Conservation (phyloP, 2,113 vertebrate genomes). For the Sarotherodon lohbergeri region DNA sequence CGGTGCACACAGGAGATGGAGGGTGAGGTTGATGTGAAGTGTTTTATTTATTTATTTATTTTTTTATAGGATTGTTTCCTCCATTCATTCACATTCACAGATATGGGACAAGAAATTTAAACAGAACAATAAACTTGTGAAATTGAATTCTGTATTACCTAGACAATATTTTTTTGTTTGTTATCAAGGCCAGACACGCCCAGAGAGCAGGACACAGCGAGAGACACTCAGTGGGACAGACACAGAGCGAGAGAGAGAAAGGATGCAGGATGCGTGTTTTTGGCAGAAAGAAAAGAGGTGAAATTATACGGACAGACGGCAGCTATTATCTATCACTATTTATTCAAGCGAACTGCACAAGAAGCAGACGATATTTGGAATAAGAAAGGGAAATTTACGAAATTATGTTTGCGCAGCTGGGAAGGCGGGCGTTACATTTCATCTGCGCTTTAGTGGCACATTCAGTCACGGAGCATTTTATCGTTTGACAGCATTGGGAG, state of each 20-base stretch:
- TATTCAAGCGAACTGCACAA: not conserved
- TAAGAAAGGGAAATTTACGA: not conserved
- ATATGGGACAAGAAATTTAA: conserved; percentile 8
- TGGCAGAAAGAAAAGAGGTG: not conserved
- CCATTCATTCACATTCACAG: conserved; percentile 24
- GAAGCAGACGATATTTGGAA: not conserved
- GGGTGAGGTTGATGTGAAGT: not conserved
- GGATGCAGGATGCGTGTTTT: not conserved
- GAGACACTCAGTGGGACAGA: not conserved
- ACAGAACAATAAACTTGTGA: conserved; percentile 40
- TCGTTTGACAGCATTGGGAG: conserved; percentile 3
- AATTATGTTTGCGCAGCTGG: not conserved
- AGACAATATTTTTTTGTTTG: not conserved
- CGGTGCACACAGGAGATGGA: not conserved
- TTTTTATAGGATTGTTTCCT: not conserved
- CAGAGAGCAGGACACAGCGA: not conserved
- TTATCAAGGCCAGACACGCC: conserved; percentile 16
- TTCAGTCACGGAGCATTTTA: conserved; percentile 7
- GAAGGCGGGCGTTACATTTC: not conserved
- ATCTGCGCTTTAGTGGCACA: conserved; percentile 2
- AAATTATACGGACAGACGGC: not conserved
- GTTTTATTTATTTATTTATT: not conserved
- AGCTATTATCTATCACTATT: not conserved
- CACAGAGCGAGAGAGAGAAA: not conserved
- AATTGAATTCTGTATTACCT: conserved; percentile 39